phyloP scores from a whole-genome alignment of 2,113 vertebrate genomes.

The Rostratula benghalensis region DNA sequence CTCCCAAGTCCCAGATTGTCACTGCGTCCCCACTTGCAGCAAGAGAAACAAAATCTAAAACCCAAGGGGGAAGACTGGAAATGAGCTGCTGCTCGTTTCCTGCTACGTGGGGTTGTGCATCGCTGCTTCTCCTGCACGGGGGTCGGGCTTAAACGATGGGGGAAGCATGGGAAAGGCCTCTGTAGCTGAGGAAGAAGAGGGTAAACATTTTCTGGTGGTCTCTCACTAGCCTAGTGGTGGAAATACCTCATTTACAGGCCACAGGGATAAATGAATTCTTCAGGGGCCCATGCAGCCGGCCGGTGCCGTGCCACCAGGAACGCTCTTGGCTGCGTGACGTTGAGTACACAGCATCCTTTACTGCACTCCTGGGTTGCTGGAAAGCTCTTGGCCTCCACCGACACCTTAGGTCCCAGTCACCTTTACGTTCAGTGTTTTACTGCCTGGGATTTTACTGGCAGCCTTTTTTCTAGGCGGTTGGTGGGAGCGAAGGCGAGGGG shows the following conservation, averaged over 20 bases:
- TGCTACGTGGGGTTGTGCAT: neutral
- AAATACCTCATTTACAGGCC: neutral
- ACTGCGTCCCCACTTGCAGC: neutral
- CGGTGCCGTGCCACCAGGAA: neutral
- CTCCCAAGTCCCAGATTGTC: neutral
- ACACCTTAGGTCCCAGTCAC: neutral
- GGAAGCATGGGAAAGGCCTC: neutral
- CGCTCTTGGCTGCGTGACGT: neutral
- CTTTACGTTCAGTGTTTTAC: neutral
- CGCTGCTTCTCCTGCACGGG: neutral
- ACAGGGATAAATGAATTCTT: neutral
- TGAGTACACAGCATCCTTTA: neutral
- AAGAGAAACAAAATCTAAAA: neutral
- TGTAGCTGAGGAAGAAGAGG: neutral
- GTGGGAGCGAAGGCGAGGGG: neutral
- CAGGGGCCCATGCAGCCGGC: neutral
- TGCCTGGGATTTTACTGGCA: neutral
- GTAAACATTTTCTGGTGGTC: neutral
- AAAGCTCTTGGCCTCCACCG: neutral
- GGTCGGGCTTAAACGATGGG: neutral
- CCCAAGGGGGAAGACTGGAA: neutral
- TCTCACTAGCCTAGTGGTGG: neutral
- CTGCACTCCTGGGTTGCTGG: neutral
- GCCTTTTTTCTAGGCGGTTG: neutral
- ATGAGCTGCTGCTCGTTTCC: neutral